A percentile compares a stretch with the other conserved stretches of the same genome.
phyloP scores from a whole-genome alignment of 1,140 invertebrate species.

The Drosophila pandora region DNA sequence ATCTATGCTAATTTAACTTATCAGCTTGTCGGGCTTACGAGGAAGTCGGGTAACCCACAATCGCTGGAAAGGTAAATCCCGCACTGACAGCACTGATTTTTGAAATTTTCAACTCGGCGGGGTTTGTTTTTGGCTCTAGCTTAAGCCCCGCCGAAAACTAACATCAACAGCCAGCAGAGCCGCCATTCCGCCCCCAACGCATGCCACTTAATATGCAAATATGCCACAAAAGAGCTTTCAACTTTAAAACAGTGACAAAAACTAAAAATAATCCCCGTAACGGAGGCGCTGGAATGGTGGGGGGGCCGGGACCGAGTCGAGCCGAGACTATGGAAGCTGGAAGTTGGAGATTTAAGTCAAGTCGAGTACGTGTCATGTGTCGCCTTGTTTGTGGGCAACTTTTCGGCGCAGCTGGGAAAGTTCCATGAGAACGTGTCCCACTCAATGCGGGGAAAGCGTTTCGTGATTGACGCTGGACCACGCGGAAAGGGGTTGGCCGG shows the following conservation, averaged over 20 bases:
- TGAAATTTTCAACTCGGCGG: slow-evolving; percentile 61
- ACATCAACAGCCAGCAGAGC: slow-evolving; percentile 46
- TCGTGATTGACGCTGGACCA: slow-evolving; percentile 60
- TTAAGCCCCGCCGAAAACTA: slow-evolving; percentile 70
- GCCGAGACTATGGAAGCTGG: neutral
- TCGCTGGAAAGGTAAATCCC: slow-evolving; percentile 32
- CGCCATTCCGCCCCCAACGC: slow-evolving; percentile 44
- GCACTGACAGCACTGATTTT: slow-evolving; percentile 56
- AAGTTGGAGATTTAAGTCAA: slow-evolving; percentile 15
- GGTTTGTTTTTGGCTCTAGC: slow-evolving; percentile 43
- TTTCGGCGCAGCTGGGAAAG: slow-evolving; percentile 68
- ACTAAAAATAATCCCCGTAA: slow-evolving; percentile 50
- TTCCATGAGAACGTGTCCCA: slow-evolving; percentile 70
- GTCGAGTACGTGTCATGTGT: slow-evolving; percentile 77
- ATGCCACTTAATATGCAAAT: slow-evolving; percentile 81
- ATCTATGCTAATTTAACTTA: slow-evolving; percentile 72
- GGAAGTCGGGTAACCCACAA: slow-evolving; percentile 9
- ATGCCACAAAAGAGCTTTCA: slow-evolving; percentile 78
- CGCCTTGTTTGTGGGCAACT: slow-evolving; percentile 75
- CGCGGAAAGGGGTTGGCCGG: neutral
- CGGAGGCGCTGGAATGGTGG: neutral
- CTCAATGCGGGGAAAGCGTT: slow-evolving; percentile 58
- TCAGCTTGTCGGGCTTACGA: slow-evolving; percentile 51
- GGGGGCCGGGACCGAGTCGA: neutral
- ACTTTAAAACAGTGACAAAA: slow-evolving; percentile 74